Base-by-base conservation (phyloP, 2,888 invertebrate species). In the Thecophora atra region DNA sequence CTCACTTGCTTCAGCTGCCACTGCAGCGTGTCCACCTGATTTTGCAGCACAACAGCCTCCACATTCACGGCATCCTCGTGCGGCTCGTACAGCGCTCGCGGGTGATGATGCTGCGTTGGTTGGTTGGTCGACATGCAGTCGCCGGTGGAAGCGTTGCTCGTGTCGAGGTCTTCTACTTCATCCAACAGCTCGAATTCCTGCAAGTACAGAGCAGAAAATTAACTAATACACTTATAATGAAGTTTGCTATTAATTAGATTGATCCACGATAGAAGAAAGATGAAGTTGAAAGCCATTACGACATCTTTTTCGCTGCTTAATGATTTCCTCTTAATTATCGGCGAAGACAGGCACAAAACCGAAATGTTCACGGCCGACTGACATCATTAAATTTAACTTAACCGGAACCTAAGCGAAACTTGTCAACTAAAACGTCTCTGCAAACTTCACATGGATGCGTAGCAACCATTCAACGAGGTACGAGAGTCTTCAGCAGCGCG, bases 1-100 rank as follows among this genome's bases (percentile, higher is more conserved):
- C 83, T 85, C 87, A 91, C 91, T 89, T 92, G 91, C 86, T 91
- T 91, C 74, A 92, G 85, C 84, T 92, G 91, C 91, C 91, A 92
- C 81, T 91, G 90, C 76, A 92, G 85, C 72, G 91, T 91, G 81
- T 91, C 90, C 78, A 92, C 88, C 86, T 91, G 91, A 71, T 89
- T 89, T 83, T 91, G 91, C 76, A 90, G 87, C 78, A 89, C 88
- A 77, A 90, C 88, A 80, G 88, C 89, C 87, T 91, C 90, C 78
- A 91, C 88, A 80, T 84, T 84, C 75, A 83, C 75, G 51, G 79
- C 73, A 51, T 74, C 76, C 72, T 77, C 77, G 70, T 75, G 72
- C 71, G 76, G 71, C 67, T 76, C 76, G 70, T 75, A 77, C 11
- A 47, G 11, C 24, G 51, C 47, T 21, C 28, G 58, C 58, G 77